Conservation (phyloP, 2,888 invertebrate genomes). For the Germaria angustata region DNA sequence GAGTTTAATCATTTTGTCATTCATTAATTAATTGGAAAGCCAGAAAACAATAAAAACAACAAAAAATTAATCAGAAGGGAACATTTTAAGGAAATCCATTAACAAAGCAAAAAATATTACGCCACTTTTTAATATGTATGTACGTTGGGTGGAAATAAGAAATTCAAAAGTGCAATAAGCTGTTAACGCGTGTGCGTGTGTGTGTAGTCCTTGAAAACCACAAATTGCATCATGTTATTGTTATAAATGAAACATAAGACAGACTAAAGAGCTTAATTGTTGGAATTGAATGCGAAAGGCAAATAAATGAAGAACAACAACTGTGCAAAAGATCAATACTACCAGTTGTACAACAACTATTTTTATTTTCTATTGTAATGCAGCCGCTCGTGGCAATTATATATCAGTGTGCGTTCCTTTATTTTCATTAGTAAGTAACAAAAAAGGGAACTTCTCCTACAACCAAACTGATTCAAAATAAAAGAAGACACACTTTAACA, state of each 20-base stretch:
- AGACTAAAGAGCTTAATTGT: conserved; percentile 40
- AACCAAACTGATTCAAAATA: background rate
- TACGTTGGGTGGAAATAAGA: background rate
- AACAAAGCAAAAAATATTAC: background rate
- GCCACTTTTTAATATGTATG: background rate
- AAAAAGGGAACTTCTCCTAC: background rate
- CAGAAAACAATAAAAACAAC: background rate
- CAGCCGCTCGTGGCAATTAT: background rate
- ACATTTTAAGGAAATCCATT: background rate
- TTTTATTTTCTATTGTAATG: background rate
- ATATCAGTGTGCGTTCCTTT: background rate
- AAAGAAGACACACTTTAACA: background rate
- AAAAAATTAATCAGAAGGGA: background rate
- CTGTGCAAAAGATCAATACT: conserved; percentile 48
- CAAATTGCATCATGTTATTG: conserved; percentile 47
- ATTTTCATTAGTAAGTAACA: background rate
- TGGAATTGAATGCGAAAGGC: background rate
- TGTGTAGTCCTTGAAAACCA: conserved; percentile 50
- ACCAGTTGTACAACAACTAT: conserved; percentile 7
- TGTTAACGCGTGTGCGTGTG: too few relatives aligned
- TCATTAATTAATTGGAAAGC: too few relatives aligned
- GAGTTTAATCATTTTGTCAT: too few relatives aligned
- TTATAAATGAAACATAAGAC: conserved; percentile 32
- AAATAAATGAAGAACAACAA: conserved; percentile 18
- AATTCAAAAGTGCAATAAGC: conserved; percentile 31